phyloP scores from a whole-genome alignment of 2,797 vertebrate species.

The Sebastes wilsoni region DNA sequence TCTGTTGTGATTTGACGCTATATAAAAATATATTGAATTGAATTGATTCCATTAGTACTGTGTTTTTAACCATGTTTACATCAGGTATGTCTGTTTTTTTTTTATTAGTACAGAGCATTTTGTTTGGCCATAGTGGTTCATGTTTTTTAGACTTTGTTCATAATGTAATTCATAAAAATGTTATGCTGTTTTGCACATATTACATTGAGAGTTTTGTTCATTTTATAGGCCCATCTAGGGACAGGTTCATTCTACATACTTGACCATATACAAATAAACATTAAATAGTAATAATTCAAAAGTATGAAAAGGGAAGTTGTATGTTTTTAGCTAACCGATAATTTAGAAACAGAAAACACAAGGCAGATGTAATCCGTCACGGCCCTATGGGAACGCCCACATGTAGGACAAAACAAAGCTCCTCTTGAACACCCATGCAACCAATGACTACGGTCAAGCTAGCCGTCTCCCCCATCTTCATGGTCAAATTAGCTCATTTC shows the following conservation, averaged over 20 bases:
- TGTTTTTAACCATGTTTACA: neutral
- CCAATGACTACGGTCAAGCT: too few species aligned
- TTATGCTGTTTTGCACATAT: neutral
- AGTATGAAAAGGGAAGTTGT: neutral
- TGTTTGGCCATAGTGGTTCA: neutral
- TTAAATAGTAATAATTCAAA: neutral
- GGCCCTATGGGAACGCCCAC: too few species aligned
- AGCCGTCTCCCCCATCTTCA: too few species aligned
- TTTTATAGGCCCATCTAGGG: neutral
- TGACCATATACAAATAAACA: neutral
- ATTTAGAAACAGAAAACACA: neutral
- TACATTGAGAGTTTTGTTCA: neutral
- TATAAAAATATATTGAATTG: too few species aligned
- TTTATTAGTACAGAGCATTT: neutral
- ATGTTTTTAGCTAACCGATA: neutral
- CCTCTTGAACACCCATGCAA: too few species aligned
- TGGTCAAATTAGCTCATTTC: too few species aligned
- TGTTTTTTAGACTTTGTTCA: neutral
- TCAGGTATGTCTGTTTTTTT: neutral
- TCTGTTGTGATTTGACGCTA: too few species aligned
- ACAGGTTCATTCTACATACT: neutral
- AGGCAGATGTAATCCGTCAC: too few species aligned
- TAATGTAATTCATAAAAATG: neutral
- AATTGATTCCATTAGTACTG: neutral
- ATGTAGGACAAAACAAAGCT: too few species aligned